phyloP scores from a whole-genome alignment of 2,797 vertebrate species.

The Orientallactaga sibirica region DNA sequence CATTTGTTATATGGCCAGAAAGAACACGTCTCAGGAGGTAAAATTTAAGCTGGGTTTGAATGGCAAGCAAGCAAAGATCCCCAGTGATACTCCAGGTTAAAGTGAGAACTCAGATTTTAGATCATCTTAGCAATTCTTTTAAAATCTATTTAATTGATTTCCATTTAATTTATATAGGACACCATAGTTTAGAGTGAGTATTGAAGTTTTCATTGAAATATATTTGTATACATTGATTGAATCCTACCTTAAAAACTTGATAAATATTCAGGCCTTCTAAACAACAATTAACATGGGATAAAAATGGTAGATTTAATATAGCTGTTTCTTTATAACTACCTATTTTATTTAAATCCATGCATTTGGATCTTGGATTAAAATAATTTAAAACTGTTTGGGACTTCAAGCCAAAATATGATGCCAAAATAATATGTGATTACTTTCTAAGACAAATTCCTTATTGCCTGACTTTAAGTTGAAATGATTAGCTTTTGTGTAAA shows the following conservation, averaged over 20 bases:
- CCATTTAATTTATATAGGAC: conserved; percentile 30
- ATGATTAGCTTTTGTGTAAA: conserved; percentile 54
- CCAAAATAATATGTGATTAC: conserved; percentile 26
- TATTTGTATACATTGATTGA: neutral
- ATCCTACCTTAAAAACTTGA: neutral
- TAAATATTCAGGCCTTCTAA: neutral
- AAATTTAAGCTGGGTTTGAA: neutral
- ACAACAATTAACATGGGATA: neutral
- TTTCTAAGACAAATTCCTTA: conserved; percentile 56
- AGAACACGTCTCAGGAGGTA: neutral
- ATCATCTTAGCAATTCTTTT: neutral
- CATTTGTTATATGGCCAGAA: neutral
- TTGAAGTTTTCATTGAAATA: neutral
- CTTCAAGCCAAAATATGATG: conserved; percentile 62
- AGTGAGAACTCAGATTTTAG: neutral
- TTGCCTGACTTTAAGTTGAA: neutral
- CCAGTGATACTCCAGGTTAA: neutral
- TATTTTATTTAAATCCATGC: conserved; percentile 69
- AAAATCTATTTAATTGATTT: conserved; percentile 32
- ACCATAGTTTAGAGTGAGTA: neutral
- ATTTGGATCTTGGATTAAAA: conserved; percentile 70
- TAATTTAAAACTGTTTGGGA: conserved; percentile 67
- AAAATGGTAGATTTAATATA: conserved; percentile 29
- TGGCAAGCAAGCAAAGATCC: neutral
- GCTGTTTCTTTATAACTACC: conserved; percentile 57